A percentile compares a stretch with the other conserved stretches of the same genome.
Conservation (phyloP, 2,113 vertebrate species). For the Gallinago paraguaiae region DNA sequence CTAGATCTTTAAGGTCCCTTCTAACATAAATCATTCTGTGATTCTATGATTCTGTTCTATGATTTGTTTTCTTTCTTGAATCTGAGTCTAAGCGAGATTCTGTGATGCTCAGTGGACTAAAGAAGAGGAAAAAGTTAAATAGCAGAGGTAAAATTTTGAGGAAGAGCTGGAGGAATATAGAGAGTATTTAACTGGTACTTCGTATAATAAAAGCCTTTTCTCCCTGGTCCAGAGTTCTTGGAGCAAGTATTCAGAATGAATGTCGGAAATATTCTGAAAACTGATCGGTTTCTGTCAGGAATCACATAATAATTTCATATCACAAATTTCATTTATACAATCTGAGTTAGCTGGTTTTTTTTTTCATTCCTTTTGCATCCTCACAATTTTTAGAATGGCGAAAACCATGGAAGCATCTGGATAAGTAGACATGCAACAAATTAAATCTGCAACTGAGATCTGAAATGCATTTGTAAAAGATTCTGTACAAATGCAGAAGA, state of each 20-base stretch:
- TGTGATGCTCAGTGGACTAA: neutral
- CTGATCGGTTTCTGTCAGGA: neutral
- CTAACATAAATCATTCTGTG: neutral
- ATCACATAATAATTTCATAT: neutral
- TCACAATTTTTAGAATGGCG: neutral
- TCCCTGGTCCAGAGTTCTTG: neutral
- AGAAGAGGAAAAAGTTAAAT: neutral
- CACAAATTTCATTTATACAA: neutral
- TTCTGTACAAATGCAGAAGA: neutral
- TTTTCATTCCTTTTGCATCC: neutral
- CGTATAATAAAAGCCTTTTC: neutral
- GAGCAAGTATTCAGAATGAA: neutral
- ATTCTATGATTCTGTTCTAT: neutral
- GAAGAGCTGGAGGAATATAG: neutral
- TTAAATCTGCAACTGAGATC: neutral
- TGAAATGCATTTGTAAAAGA: neutral
- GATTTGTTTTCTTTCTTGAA: neutral
- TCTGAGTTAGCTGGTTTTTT: neutral
- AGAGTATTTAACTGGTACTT: neutral
- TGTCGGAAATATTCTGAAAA: neutral
- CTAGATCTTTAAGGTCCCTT: neutral
- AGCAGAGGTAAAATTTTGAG: neutral
- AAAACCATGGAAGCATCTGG: neutral
- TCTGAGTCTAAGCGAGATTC: neutral
- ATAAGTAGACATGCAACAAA: neutral